Evolutionary conservation across 2,113 vertebrate species (phyloP).

Genomic region (Megaceryle maxima): DNA sequence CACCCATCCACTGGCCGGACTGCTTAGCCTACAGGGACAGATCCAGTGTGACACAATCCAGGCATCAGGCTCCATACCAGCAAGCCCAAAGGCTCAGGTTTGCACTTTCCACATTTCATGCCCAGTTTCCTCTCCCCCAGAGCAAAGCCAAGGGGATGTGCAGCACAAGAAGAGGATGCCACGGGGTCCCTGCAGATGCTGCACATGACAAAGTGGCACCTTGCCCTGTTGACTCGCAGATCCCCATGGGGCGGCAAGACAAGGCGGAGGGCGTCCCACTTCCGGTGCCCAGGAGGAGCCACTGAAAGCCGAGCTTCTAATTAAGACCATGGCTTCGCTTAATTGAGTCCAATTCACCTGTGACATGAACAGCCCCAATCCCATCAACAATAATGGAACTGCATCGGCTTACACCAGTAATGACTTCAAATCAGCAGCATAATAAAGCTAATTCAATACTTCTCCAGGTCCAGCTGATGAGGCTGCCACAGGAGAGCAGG

Average conservation of each 20-base stretch:
- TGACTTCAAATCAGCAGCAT: constrained; percentile 46
- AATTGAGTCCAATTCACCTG: constrained; percentile 67
- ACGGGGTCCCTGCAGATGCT: accelerated
- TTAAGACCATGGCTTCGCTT: constrained; percentile 32
- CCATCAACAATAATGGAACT: constrained; percentile 67
- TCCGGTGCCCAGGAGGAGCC: background rate
- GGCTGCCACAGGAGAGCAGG: background rate
- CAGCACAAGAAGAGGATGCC: background rate
- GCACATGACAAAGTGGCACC: background rate
- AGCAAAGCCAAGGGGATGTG: background rate
- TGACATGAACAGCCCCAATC: constrained; percentile 59
- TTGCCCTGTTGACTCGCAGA: background rate
- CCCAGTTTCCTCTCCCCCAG: background rate
- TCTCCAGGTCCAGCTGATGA: constrained; percentile 29
- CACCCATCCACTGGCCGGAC: too few relatives aligned
- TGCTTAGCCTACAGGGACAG: background rate
- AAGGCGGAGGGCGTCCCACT: background rate
- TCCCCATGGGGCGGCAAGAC: accelerated
- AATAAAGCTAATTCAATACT: constrained; percentile 55
- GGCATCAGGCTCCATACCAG: accelerated
- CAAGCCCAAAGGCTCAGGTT: background rate
- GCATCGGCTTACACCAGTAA: constrained; percentile 64
- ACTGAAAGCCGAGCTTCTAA: constrained; percentile 31
- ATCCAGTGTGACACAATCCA: accelerated
- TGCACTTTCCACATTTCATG: accelerated